Conservation (phyloP, 2,888 invertebrate genomes). For the Phaedon cochleariae region DNA sequence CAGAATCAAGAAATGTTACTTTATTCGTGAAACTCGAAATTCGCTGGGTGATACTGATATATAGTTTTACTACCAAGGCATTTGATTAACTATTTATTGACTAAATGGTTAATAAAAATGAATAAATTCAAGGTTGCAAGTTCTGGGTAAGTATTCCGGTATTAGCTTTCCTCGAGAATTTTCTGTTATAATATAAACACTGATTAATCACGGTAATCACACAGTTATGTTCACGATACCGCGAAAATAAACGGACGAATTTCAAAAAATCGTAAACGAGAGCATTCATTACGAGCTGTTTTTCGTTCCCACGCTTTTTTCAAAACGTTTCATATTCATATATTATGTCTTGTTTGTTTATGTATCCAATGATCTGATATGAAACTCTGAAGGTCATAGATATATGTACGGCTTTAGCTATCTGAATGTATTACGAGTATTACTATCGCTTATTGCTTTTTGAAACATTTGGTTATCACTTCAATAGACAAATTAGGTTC, state of each 20-base stretch:
- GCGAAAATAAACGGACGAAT: not conserved
- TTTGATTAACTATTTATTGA: too few relatives aligned
- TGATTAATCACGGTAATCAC: not conserved
- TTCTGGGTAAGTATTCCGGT: not conserved
- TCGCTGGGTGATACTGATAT: too few relatives aligned
- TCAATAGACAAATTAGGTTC: slow-evolving; percentile 10
- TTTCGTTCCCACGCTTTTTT: slow-evolving; percentile 4
- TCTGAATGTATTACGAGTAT: slow-evolving; percentile 5
- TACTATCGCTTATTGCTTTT: slow-evolving; percentile 19
- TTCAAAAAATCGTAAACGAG: not conserved
- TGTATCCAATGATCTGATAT: slow-evolving; percentile 15
- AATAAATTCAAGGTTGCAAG: too few relatives aligned
- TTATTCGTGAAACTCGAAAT: too few relatives aligned
- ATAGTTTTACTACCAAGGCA: too few relatives aligned
- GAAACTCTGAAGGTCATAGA: slow-evolving; percentile 9
- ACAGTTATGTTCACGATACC: not conserved
- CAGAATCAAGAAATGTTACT: too few relatives aligned
- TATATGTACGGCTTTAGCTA: not conserved
- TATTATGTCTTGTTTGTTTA: slow-evolving; percentile 4
- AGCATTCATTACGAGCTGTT: not conserved
- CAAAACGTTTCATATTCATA: not conserved
- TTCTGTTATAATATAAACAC: not conserved
- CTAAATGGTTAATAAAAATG: too few relatives aligned
- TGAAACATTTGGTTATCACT: slow-evolving; percentile 13
- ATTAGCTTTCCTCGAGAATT: too few relatives aligned